Percentiles rank a stretch among this genome's conserved stretches.
Conservation (phyloP, 2,888 invertebrate genomes). For the Cataglyphis albicans region DNA sequence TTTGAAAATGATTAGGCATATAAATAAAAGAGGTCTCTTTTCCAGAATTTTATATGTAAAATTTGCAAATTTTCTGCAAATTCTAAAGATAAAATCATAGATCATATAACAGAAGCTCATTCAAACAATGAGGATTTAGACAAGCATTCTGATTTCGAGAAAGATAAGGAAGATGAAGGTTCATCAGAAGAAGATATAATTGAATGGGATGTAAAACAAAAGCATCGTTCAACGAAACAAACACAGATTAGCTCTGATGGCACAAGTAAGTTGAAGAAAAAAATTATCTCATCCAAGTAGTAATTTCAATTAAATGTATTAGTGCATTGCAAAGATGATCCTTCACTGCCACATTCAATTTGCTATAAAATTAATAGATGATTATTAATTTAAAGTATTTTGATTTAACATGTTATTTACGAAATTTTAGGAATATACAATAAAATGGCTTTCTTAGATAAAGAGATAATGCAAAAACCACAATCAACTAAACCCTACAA, state of each 20-base stretch:
- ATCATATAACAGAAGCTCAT: slow-evolving; percentile 80
- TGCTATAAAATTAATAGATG: background rate
- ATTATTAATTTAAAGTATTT: slow-evolving; percentile 25
- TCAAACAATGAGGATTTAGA: slow-evolving; percentile 55
- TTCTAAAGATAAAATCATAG: slow-evolving; percentile 73
- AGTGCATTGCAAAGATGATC: background rate
- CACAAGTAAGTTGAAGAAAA: slow-evolving; percentile 22
- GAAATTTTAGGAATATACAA: slow-evolving; percentile 55
- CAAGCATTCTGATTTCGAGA: slow-evolving; percentile 62
- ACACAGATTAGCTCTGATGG: background rate
- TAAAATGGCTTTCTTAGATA: slow-evolving; percentile 48
- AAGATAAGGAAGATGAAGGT: slow-evolving; percentile 40
- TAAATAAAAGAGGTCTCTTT: background rate
- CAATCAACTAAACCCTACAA: slow-evolving; percentile 56
- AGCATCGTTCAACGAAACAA: background rate
- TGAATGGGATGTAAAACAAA: slow-evolving; percentile 38
- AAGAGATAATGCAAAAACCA: slow-evolving; percentile 15
- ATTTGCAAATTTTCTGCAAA: slow-evolving; percentile 79
- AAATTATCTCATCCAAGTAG: background rate
- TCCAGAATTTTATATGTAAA: slow-evolving; percentile 80
- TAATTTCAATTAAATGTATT: background rate
- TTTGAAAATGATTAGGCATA: background rate
- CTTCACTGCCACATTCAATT: background rate
- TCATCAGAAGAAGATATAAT: slow-evolving; percentile 62
- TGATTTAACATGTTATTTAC: no score